Conservation (phyloP, 2,113 vertebrate genomes). For the Phaethornis superciliosus region DNA sequence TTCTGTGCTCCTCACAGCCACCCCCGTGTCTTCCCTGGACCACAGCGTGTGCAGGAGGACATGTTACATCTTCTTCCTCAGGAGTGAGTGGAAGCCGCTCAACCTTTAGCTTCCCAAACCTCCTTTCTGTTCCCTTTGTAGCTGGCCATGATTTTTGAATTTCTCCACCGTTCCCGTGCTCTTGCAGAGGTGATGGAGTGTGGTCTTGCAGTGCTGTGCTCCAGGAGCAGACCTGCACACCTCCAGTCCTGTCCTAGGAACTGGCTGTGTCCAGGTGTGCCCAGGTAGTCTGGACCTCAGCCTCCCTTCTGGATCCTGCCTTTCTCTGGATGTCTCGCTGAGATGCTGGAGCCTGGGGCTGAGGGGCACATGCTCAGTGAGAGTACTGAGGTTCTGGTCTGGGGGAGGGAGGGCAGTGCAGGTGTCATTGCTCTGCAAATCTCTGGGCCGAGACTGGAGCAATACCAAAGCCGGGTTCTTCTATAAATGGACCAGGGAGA, state of each 20-base stretch:
- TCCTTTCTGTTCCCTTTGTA: background rate
- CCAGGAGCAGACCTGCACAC: no score
- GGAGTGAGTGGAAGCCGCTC: background rate
- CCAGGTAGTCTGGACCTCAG: background rate
- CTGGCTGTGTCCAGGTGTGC: background rate
- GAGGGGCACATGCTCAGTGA: background rate
- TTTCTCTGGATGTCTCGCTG: background rate
- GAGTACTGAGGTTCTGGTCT: background rate
- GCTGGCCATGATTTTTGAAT: background rate
- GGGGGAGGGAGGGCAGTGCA: background rate
- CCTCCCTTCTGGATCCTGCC: background rate
- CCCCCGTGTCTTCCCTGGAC: background rate
- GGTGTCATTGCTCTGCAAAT: background rate
- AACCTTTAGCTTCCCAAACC: background rate
- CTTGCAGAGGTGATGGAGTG: background rate
- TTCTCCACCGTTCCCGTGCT: background rate
- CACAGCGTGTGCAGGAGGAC: fast-evolving
- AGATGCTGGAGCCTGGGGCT: fast-evolving
- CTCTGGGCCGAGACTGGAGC: fast-evolving
- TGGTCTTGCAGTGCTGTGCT: background rate
- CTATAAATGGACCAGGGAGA: background rate
- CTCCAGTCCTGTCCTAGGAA: background rate
- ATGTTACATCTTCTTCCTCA: background rate
- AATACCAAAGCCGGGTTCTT: fast-evolving
- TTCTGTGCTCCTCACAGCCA: background rate